Evolutionary conservation across 1,140 invertebrate genomes (phyloP), one percentile per base, ranked within the genome.

Genomic region (Drosophila nigrodunni): DNA sequence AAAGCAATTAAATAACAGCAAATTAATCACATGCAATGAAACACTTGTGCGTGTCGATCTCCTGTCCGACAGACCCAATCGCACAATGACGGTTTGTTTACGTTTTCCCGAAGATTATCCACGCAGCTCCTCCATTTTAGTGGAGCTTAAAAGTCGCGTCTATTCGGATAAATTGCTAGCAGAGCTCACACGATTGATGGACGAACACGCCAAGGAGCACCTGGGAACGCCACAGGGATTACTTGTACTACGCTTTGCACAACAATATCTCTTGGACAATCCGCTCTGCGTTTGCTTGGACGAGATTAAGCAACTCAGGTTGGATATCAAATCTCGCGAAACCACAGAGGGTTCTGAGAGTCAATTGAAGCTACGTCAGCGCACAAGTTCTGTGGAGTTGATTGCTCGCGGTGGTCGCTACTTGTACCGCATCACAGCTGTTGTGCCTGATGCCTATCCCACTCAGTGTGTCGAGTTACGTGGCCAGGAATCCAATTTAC

Each of bases 111-210:
- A 92, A 7, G 91, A 94, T 39, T 82, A 86, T 41, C 96, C 96
- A 90, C 95, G 95, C 2, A 69, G 86, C 7, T 75, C 83, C 0
- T 91, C 93, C 1, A 77, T 96, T 2, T 85, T 96, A 10, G 92
- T 96, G n/a, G 96, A 97, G 92, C 90, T 97, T 0, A 96, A 96
- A 82, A 96, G 95, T 77, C 96, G 95, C 92, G 94, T 94, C 41
- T 90, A 96, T 6, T 94, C 95, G 1, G 93, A 94, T 4, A 96
- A 94, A 83, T 92, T 96, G 44, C 92, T 96, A 7, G 92, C 94
- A 55, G 94, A 94, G 49, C 83, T 97, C 37, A 94, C 95, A 7
- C 93, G 94, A 65, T 91, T 96, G 7, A 95, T 95, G 86, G 96
- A 97, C 75, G 93, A 94, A 67, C 94, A 96, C 86, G 94, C 94